These are phyloP conservation scores for Cossypha polioptera DNA, from an alignment of 2,797 vertebrate species.

Conservation along the genomic window DNA sequence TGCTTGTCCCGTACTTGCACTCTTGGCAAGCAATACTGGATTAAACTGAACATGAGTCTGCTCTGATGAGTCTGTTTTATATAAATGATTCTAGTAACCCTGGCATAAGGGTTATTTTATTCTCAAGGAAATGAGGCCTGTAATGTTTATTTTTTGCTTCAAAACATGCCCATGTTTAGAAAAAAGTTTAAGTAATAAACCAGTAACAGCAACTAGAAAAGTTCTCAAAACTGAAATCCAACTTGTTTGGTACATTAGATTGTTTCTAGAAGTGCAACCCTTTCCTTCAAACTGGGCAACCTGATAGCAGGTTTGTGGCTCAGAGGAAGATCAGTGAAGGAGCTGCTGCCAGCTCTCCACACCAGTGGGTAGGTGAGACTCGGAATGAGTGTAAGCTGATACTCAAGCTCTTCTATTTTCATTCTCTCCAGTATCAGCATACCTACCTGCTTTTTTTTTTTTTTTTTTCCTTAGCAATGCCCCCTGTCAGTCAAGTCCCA, in stretches of 20 bases:
- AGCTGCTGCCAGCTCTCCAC: neutral
- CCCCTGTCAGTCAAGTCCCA: neutral
- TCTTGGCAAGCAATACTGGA: neutral
- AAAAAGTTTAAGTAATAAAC: neutral
- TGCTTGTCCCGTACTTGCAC: neutral
- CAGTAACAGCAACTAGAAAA: neutral
- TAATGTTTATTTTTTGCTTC: neutral
- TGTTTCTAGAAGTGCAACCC: neutral
- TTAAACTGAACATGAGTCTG: neutral
- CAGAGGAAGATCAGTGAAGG: neutral
- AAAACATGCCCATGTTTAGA: neutral
- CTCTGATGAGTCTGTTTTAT: neutral
- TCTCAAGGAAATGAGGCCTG: neutral
- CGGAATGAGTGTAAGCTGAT: neutral
- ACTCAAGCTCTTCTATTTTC: neutral
- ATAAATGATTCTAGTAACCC: neutral
- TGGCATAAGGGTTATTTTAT: neutral
- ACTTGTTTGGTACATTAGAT: neutral
- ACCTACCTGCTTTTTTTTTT: neutral
- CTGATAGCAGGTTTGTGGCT: neutral
- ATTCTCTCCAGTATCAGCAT: neutral
- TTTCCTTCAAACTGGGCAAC: neutral
- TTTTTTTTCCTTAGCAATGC: neutral
- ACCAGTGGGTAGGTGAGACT: neutral
- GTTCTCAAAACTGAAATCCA: neutral